A percentile compares a stretch with the other conserved stretches of the same genome.
Evolutionary conservation across 2,888 invertebrate genomes (phyloP).

Genomic region (Fragum sueziense): DNA sequence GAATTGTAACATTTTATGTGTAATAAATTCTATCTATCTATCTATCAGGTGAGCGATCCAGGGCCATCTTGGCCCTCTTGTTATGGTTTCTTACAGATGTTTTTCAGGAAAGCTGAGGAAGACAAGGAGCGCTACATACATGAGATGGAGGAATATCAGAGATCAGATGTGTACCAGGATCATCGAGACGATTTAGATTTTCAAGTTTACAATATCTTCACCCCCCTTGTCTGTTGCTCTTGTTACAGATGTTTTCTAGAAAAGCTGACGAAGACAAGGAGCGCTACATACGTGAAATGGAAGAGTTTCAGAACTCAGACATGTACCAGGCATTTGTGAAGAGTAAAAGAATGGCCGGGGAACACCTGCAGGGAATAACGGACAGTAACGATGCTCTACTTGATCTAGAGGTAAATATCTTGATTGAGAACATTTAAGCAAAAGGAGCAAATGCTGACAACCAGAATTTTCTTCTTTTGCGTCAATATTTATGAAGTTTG

Average conservation of each 20-base stretch:
- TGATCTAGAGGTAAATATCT: slow-evolving; percentile 64
- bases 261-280: slow-evolving; percentile 85
- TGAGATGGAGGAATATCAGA: slow-evolving; percentile 85
- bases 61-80: too few species aligned
- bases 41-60: too few species aligned
- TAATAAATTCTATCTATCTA: too few species aligned
- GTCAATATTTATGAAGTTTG: too few species aligned
- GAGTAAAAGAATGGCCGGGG: slow-evolving; percentile 77
- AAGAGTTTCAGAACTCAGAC: slow-evolving; percentile 85
- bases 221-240: too few species aligned
- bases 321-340: slow-evolving; percentile 84
- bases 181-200: too few species aligned
- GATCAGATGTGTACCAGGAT: slow-evolving; percentile 85
- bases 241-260: slow-evolving; percentile 84
- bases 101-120: slow-evolving; percentile 85
- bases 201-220: too few species aligned
- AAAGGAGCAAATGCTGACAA: too few species aligned
- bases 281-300: slow-evolving; percentile 85
- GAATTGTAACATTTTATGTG: too few species aligned
- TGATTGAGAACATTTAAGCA: too few species aligned
- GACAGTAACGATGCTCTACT: slow-evolving; percentile 49
- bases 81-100: too few species aligned
- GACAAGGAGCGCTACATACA: slow-evolving; percentile 85
- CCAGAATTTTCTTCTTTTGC: too few species aligned
- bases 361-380: slow-evolving; percentile 29